These are phyloP conservation scores for Drosophila peninsularis DNA, from an alignment of 2,888 invertebrate genomes.

Conservation along the genomic window DNA sequence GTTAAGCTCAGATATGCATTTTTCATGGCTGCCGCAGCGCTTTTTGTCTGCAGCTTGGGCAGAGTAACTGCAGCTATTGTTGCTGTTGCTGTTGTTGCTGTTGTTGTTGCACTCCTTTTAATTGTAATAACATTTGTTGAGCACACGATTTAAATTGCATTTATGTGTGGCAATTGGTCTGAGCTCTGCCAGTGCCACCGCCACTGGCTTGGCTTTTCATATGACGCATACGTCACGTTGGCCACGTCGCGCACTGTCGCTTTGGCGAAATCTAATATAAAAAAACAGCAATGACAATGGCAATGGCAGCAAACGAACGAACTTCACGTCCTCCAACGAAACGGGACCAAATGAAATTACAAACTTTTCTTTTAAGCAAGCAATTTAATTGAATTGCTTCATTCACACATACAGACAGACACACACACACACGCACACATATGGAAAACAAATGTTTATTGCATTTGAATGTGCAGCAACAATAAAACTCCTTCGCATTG, in stretches of 20 bases:
- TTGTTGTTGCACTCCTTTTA: conserved; percentile 50
- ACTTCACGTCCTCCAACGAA: conserved; percentile 47
- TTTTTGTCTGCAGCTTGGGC: conserved; percentile 24
- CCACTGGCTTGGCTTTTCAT: conserved; percentile 36
- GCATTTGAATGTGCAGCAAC: conserved; percentile 34
- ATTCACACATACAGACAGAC: conserved; percentile 12
- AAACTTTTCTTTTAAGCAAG: conserved; percentile 71
- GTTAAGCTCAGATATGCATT: conserved; percentile 77
- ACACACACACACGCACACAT: neutral
- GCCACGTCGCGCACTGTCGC: conserved; percentile 21
- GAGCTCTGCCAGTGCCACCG: conserved; percentile 5
- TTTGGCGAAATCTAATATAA: conserved; percentile 68
- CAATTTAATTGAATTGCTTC: conserved; percentile 68
- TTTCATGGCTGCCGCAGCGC: conserved; percentile 62
- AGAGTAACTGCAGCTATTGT: conserved; percentile 9
- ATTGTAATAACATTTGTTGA: conserved; percentile 76
- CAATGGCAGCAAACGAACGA: conserved; percentile 22
- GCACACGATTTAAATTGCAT: conserved; percentile 71
- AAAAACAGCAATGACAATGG: conserved; percentile 29
- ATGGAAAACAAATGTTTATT: conserved; percentile 24
- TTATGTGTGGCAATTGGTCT: conserved; percentile 71
- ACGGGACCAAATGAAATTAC: conserved; percentile 71
- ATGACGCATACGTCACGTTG: conserved; percentile 58
- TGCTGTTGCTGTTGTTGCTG: conserved; percentile 6
- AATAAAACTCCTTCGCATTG: conserved; percentile 18